Evolutionary conservation across 2,888 invertebrate species (phyloP).

Genomic region (Fragum fragum): DNA sequence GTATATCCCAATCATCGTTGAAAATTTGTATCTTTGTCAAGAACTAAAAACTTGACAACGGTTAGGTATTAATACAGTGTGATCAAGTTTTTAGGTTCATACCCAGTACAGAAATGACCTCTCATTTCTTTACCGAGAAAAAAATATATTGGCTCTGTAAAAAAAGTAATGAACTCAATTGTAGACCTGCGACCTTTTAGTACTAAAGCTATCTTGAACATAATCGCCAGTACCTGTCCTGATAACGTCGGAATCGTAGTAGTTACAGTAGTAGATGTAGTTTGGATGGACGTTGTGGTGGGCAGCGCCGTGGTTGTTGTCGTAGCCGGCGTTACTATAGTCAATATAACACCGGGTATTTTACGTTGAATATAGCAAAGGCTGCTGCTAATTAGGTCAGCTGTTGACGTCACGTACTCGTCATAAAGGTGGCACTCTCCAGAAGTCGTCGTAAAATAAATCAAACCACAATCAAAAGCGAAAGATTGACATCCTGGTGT

Average conservation of each 20-base stretch:
- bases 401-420: conserved; percentile 1
- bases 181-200: too few relatives aligned
- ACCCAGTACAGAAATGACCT: too few relatives aligned
- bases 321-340: not conserved
- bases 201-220: too few relatives aligned
- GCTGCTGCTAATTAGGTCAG: not conserved
- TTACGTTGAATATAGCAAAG: conserved; percentile 12
- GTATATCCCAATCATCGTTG: too few relatives aligned
- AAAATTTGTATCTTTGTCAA: too few relatives aligned
- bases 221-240: too few relatives aligned
- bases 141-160: too few relatives aligned
- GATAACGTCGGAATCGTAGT: not conserved
- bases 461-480: not conserved
- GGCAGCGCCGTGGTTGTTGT: not conserved
- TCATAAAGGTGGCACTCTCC: conserved; percentile 14
- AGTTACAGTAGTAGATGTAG: not conserved
- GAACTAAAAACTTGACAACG: too few relatives aligned
- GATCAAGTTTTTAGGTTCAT: too few relatives aligned
- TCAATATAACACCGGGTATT: not conserved
- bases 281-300: not conserved
- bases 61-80: too few relatives aligned
- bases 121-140: too few relatives aligned
- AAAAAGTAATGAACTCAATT: too few relatives aligned
- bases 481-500: not conserved
- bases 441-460: conserved; percentile 4